A percentile compares a stretch with the other conserved stretches of the same genome.
Conservation (phyloP, 2,113 vertebrate species). For the Chaetodon auriga region DNA sequence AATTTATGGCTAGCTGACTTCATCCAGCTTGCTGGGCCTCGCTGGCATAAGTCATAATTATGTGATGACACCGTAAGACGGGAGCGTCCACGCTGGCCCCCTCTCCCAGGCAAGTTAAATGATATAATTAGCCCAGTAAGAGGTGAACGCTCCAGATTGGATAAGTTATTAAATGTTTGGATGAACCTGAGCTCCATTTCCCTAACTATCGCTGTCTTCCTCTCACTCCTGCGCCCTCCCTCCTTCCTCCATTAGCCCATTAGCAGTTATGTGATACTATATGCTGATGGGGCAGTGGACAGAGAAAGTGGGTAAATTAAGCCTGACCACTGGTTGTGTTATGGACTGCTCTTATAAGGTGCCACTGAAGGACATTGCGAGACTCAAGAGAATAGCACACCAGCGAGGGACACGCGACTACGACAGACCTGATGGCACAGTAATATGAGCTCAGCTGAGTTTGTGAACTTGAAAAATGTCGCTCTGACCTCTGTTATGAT, state of each 20-base stretch:
- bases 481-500: slow-evolving; percentile 61
- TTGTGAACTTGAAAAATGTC: slow-evolving; percentile 51
- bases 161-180: slow-evolving; percentile 87
- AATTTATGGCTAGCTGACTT: slow-evolving; percentile 84
- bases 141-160: slow-evolving; percentile 80
- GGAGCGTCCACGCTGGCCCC: slow-evolving; percentile 65
- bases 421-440: slow-evolving; percentile 54
- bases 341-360: slow-evolving; percentile 74
- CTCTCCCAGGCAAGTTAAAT: slow-evolving; percentile 79
- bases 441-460: slow-evolving; percentile 65
- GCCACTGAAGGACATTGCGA: slow-evolving; percentile 75
- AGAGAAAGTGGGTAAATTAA: slow-evolving; percentile 82
- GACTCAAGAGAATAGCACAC: slow-evolving; percentile 49
- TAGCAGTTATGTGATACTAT: slow-evolving; percentile 85
- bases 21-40: slow-evolving; percentile 79
- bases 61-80: slow-evolving; percentile 79
- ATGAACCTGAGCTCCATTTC: slow-evolving; percentile 84
- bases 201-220: slow-evolving; percentile 74
- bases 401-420: slow-evolving; percentile 13
- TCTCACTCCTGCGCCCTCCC: slow-evolving; percentile 39
- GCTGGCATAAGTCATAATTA: slow-evolving; percentile 86
- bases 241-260: slow-evolving; percentile 74
- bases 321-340: slow-evolving; percentile 79
- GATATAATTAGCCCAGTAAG: slow-evolving; percentile 83
- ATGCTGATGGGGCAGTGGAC: slow-evolving; percentile 82